A percentile compares a stretch with the other conserved stretches of the same genome.
Conservation (phyloP, 2,113 vertebrate species). For the Elephas maximus region DNA sequence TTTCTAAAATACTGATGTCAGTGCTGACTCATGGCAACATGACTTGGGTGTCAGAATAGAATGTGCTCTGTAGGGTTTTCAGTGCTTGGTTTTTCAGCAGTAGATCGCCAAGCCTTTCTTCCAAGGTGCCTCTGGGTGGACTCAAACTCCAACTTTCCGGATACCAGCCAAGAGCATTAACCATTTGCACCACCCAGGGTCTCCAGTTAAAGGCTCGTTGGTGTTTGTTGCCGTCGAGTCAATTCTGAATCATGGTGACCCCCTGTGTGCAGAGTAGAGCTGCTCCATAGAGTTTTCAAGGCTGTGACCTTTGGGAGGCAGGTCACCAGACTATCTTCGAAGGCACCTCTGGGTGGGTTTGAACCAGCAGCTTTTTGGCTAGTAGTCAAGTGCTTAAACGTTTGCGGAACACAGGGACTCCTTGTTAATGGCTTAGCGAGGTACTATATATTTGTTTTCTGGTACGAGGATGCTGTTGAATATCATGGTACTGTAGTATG, state of each 20-base stretch:
- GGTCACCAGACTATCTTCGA: too few species aligned
- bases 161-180: too few species aligned
- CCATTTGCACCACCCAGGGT: not conserved
- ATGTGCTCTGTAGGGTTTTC: too few species aligned
- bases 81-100: too few species aligned
- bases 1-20: slow-evolving; percentile 4
- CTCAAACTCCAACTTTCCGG: too few species aligned
- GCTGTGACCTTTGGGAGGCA: not conserved
- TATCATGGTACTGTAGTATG: not conserved
- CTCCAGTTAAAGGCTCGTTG: not conserved
- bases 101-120: not conserved
- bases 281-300: not conserved
- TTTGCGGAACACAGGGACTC: not conserved
- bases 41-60: too few species aligned
- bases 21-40: not conserved
- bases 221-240: not conserved
- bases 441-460: not conserved
- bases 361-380: not conserved
- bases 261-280: not conserved
- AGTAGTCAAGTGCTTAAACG: not conserved
- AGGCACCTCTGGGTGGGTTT: not conserved
- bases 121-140: not conserved
- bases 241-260: not conserved
- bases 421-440: not conserved
- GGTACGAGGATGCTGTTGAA: not conserved